Evolutionary conservation across 2,888 invertebrate species (phyloP), one percentile per base, ranked within the genome.

Genomic region (Terebella lapidaria): DNA sequence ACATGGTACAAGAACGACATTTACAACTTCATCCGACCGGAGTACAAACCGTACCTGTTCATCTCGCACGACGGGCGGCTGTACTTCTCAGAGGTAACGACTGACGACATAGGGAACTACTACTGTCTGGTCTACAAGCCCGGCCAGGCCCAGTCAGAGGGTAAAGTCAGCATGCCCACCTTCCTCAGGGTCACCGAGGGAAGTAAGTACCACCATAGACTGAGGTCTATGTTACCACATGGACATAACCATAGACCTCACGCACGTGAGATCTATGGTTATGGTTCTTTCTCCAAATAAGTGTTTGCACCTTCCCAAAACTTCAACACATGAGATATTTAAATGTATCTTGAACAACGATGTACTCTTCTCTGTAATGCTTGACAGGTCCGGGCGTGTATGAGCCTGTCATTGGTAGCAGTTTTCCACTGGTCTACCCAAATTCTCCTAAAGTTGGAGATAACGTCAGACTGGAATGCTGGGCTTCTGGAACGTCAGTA

Each of bases 71-170:
- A 95, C 83, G 95, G 95, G 47, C 90, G 93, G 5, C 84, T 96
- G n/a, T 96, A 96, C 75, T 95, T 96, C 77, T 92, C 94, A n/a
- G 91, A 93, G 15, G 84, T 96, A 71, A 94, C 95, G 81, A 87
- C 87, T 27, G 92, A 93, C 57, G 77, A 78, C 54, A 65, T 67
- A 3, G 76, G 71, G 0, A 60, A 59, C 5, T 78, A 77, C 59
- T 71, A 65, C 64, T 70, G 70, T 52, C 60, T 67, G 56, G 62
- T 68, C 25, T 54, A 59, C 58, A 62, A 60, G 42, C 61, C 63
- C 5, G 61, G 60, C 15, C 46, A 49, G 35, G 71, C 71, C 49
- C 54, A 71, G 3, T 71, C 71, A 1, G 68, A 69, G 35, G 65
- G 65, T 24, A 70, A 65, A 27, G 70, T 67, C 42, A 74, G 74